Conservation (phyloP, 2,888 invertebrate genomes). For the Volucella inanis region DNA sequence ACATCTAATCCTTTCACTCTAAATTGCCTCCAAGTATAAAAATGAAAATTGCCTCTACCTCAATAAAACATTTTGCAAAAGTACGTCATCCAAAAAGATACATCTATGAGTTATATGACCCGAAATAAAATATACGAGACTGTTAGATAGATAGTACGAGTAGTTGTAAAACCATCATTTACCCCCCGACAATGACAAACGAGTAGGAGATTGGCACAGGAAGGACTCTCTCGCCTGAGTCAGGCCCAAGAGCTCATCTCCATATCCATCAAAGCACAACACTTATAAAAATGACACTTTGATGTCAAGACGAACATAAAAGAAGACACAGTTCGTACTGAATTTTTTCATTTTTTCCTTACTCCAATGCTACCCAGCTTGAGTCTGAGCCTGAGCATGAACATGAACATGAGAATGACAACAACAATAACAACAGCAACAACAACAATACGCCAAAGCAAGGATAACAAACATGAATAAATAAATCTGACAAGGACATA, state of each 20-base stretch:
- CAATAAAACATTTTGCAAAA: constrained; percentile 72
- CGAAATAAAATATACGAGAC: constrained; percentile 65
- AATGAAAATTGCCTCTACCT: constrained; percentile 57
- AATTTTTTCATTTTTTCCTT: constrained; percentile 64
- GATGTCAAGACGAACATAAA: constrained; percentile 62
- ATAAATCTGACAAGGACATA: constrained; percentile 68
- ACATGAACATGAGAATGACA: neutral
- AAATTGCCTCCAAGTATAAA: constrained; percentile 65
- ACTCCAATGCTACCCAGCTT: constrained; percentile 2
- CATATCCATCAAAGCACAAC: constrained; percentile 70
- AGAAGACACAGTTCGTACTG: constrained; percentile 33
- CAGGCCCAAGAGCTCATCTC: constrained; percentile 45
- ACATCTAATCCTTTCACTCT: constrained; percentile 56
- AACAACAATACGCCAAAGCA: neutral
- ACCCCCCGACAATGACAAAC: constrained; percentile 3
- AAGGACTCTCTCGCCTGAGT: neutral
- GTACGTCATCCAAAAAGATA: constrained; percentile 56
- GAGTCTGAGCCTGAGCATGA: neutral
- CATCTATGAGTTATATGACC: constrained; percentile 65
- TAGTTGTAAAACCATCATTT: constrained; percentile 66
- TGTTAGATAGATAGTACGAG: constrained; percentile 32
- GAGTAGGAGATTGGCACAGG: neutral
- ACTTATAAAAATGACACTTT: constrained; percentile 73
- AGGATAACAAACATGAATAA: constrained; percentile 61
- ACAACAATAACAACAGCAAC: constrained; percentile 1